phyloP scores from a whole-genome alignment of 1,140 invertebrate species.

The Melitaea cinxia region DNA sequence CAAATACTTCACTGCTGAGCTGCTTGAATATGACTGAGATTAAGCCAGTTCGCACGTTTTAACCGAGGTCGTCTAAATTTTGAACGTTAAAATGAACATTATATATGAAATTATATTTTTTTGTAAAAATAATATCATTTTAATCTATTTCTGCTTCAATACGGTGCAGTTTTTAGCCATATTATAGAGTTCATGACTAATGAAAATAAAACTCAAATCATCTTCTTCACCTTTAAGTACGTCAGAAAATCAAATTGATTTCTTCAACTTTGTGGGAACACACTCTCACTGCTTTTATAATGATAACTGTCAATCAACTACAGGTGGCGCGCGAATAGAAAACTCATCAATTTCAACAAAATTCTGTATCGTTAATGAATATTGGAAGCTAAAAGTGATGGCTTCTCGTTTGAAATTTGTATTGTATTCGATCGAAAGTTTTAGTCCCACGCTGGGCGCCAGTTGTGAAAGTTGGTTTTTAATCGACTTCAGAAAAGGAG shows the following conservation, averaged over 20 bases:
- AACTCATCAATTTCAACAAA: constrained; percentile 23
- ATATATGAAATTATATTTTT: constrained; percentile 33
- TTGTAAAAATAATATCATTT: too few relatives aligned
- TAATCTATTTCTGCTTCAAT: too few relatives aligned
- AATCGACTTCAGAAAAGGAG: too few relatives aligned
- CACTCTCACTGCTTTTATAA: constrained; percentile 14
- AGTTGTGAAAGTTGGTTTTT: not conserved
- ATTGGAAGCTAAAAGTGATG: constrained; percentile 5
- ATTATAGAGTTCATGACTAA: too few relatives aligned
- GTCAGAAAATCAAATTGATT: constrained; percentile 8
- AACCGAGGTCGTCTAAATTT: constrained; percentile 33
- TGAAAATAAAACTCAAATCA: not conserved
- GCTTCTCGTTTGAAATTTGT: not conserved
- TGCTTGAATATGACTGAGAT: constrained; percentile 20
- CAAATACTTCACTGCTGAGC: constrained; percentile 19
- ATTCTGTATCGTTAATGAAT: constrained; percentile 15
- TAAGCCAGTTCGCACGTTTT: constrained; percentile 26
- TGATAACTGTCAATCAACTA: constrained; percentile 26
- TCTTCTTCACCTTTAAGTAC: not conserved
- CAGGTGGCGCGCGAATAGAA: constrained; percentile 21
- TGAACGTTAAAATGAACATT: constrained; percentile 30
- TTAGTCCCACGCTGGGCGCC: constrained; percentile 5
- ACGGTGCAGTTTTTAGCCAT: too few relatives aligned
- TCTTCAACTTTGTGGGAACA: not conserved
- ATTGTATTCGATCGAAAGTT: not conserved